Percentiles rank a stretch among this genome's conserved stretches.
These are phyloP conservation scores for Oncorhynchus masou DNA, from an alignment of 2,113 vertebrate genomes.

Conservation along the genomic window DNA sequence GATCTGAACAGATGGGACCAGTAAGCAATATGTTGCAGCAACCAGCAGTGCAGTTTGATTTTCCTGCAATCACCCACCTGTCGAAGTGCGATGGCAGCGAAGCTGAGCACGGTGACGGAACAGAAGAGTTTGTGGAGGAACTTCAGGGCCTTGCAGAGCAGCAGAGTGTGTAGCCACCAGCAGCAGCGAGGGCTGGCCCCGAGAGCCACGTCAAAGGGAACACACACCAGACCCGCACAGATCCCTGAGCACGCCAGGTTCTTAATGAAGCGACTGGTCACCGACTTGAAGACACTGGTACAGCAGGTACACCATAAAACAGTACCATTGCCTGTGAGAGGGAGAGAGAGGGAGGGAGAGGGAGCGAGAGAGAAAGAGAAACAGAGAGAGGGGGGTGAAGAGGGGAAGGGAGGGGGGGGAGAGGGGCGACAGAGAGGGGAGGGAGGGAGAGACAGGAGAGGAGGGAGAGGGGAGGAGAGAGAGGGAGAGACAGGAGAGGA, in stretches of 20 bases:
- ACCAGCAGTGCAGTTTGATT: neutral
- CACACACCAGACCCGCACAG: conserved; percentile 89
- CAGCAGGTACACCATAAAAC: conserved; percentile 95
- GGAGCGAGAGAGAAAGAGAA: neutral
- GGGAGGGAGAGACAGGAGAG: too few relatives aligned
- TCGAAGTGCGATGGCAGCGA: conserved; percentile 83
- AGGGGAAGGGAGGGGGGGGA: neutral
- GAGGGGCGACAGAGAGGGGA: too few relatives aligned
- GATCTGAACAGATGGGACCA: neutral
- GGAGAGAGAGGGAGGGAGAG: conserved; percentile 3
- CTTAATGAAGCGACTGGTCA: conserved; percentile 92
- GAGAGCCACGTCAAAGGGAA: conserved; percentile 94
- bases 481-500: too few relatives aligned
- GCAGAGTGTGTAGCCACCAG: conserved; percentile 88
- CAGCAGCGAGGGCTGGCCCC: conserved; percentile 90
- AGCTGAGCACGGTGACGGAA: conserved; percentile 92
- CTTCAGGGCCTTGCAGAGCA: conserved; percentile 91
- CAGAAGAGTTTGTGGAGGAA: conserved; percentile 97
- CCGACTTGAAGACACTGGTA: conserved; percentile 90
- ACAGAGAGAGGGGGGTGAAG: neutral
- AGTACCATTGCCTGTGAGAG: conserved; percentile 82
- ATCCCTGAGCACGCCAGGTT: conserved; percentile 95
- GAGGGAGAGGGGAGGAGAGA: too few relatives aligned
- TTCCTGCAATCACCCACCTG: conserved; percentile 57
- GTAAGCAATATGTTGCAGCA: too few relatives aligned